Conservation (phyloP, 2,113 vertebrate species). For the Tympanuchus pallidicinctus region DNA sequence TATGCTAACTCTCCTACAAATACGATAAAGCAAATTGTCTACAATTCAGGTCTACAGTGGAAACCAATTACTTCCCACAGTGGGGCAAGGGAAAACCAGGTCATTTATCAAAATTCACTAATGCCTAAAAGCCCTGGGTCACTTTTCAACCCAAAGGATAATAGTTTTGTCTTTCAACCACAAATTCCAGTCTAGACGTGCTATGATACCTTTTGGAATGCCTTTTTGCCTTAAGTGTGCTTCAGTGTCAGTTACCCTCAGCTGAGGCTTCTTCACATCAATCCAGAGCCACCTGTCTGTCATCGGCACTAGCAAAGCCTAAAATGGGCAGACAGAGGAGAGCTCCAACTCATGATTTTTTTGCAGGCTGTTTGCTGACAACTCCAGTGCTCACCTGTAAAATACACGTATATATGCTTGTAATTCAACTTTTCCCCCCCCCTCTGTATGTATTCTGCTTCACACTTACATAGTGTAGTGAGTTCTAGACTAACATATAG, state of each 20-base stretch:
- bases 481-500: not conserved
- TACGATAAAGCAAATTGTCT: not conserved
- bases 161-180: slow-evolving; percentile 65
- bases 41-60: slow-evolving; percentile 17
- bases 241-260: not conserved
- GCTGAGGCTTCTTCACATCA: not conserved
- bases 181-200: slow-evolving; percentile 46
- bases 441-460: not conserved
- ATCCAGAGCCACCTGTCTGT: slow-evolving; percentile 4
- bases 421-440: not conserved
- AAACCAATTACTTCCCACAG: slow-evolving; percentile 44
- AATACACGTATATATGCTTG: not conserved
- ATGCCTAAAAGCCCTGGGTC: slow-evolving; percentile 62
- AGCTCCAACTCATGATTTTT: accelerated
- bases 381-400: not conserved
- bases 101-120: slow-evolving; percentile 65
- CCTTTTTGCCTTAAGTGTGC: slow-evolving; percentile 39
- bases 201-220: slow-evolving; percentile 40
- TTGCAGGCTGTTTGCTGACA: not conserved
- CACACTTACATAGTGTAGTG: not conserved
- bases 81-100: not conserved
- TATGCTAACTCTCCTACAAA: not conserved
- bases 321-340: not conserved
- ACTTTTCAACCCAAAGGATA: slow-evolving; percentile 65
- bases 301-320: not conserved